Percentiles rank a stretch among this genome's conserved stretches.
phyloP scores from a whole-genome alignment of 2,888 invertebrate species.

The Lamellibrachia satsuma region DNA sequence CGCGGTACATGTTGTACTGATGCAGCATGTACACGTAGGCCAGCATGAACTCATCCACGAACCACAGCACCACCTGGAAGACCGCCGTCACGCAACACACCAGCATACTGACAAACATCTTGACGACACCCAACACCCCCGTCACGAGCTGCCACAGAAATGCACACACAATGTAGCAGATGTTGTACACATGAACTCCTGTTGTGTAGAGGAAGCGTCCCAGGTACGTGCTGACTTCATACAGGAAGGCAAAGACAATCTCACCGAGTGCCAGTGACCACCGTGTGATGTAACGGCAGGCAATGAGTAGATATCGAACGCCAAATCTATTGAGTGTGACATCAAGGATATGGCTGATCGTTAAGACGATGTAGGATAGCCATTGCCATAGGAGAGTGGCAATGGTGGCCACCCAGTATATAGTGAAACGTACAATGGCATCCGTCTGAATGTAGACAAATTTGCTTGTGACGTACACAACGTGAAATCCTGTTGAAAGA shows the following conservation, averaged over 20 bases:
- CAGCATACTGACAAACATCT: constrained; percentile 25
- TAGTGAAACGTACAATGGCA: not conserved
- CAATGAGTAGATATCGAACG: constrained; percentile 28
- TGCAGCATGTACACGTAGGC: constrained; percentile 41
- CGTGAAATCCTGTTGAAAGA: not conserved
- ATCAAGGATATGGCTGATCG: constrained; percentile 30
- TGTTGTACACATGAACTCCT: constrained; percentile 36
- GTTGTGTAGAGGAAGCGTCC: constrained; percentile 33
- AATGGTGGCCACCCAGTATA: constrained; percentile 17
- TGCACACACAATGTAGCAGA: constrained; percentile 37
- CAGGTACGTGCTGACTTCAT: constrained; percentile 36
- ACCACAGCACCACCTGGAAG: constrained; percentile 38
- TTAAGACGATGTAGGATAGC: constrained; percentile 25
- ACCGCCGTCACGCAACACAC: constrained; percentile 35
- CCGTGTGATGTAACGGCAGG: constrained; percentile 7
- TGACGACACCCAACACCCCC: constrained; percentile 32
- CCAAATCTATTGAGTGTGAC: constrained; percentile 36
- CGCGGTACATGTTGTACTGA: constrained; percentile 46
- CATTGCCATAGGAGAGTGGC: constrained; percentile 26
- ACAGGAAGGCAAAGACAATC: constrained; percentile 38
- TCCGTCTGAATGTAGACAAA: not conserved
- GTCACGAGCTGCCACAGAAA: constrained; percentile 36
- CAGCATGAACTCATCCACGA: constrained; percentile 38
- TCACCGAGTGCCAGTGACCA: constrained; percentile 30
- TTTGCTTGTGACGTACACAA: not conserved